Percentiles rank a stretch among this genome's conserved stretches.
Evolutionary conservation across 2,113 vertebrate species (phyloP).

Genomic region (Jaculus jaculus): DNA sequence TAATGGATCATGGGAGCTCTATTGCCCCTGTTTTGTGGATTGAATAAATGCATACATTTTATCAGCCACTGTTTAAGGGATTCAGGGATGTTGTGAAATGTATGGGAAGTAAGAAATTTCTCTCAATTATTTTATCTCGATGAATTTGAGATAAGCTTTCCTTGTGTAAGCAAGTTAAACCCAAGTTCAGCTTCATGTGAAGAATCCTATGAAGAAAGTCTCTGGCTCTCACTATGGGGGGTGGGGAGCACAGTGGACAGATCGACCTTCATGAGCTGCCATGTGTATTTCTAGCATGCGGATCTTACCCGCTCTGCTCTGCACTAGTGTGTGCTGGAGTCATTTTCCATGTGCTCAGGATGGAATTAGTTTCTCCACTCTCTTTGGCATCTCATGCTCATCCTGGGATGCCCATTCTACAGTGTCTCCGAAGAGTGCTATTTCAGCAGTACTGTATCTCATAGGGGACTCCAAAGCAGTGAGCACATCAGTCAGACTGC

Average conservation of each 20-base stretch:
- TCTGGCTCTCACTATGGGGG: not conserved
- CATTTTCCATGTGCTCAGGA: constrained; percentile 22
- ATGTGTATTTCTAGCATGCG: not conserved
- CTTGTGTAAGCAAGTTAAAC: not conserved
- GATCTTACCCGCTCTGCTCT: not conserved
- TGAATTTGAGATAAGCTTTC: constrained; percentile 2
- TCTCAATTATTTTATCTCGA: not conserved
- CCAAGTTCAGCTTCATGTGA: not conserved
- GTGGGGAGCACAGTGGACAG: not conserved
- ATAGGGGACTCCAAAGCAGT: not conserved
- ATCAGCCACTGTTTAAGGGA: constrained; percentile 13
- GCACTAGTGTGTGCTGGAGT: not conserved
- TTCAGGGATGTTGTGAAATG: not conserved
- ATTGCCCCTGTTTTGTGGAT: not conserved
- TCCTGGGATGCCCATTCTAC: constrained; percentile 23
- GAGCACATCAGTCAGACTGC: constrained; percentile 46
- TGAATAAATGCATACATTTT: not conserved
- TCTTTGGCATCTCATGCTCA: not conserved
- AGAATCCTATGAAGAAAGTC: not conserved
- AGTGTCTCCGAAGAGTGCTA: constrained; percentile 10
- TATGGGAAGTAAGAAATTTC: not conserved
- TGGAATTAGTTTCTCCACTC: constrained; percentile 60
- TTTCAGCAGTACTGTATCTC: not conserved
- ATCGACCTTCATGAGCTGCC: not conserved
- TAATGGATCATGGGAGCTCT: not conserved